Conservation (phyloP, 2,113 vertebrate species). For the Eclectus roratus region DNA sequence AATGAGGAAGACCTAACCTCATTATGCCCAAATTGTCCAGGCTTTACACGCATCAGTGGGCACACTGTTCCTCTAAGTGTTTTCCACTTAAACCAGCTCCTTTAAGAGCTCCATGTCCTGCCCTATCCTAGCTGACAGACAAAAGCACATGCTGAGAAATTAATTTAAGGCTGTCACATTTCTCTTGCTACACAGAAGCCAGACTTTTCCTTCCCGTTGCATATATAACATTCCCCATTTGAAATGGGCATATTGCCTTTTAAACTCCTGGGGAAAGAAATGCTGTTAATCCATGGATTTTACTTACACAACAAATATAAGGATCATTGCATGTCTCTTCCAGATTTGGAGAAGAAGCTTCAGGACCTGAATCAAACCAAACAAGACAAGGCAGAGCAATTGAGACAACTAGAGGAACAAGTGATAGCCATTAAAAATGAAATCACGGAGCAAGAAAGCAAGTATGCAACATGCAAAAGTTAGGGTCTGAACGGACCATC, state of each 20-base stretch:
- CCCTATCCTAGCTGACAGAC: background rate
- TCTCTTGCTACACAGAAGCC: background rate
- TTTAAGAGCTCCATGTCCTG: background rate
- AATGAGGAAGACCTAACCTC: background rate
- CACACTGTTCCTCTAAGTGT: background rate
- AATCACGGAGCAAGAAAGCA: conserved; percentile 68
- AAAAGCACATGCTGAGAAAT: conserved; percentile 13
- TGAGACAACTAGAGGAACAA: conserved; percentile 69
- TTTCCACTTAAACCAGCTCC: background rate
- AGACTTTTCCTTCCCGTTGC: background rate
- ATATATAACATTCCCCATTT: background rate
- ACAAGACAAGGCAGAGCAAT: conserved; percentile 74
- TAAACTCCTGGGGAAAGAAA: background rate
- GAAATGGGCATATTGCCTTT: background rate
- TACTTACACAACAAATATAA: background rate
- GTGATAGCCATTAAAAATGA: conserved; percentile 74
- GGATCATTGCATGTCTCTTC: conserved; percentile 42
- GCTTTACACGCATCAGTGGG: background rate
- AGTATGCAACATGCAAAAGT: conserved; percentile 72
- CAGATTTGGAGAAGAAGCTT: conserved; percentile 85
- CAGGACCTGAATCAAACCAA: conserved; percentile 70
- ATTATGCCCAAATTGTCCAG: background rate
- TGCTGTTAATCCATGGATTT: background rate
- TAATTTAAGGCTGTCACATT: background rate
- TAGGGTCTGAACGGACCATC: conserved; percentile 2